Conservation (phyloP, 2,113 vertebrate species). For the Galemys pyrenaicus region DNA sequence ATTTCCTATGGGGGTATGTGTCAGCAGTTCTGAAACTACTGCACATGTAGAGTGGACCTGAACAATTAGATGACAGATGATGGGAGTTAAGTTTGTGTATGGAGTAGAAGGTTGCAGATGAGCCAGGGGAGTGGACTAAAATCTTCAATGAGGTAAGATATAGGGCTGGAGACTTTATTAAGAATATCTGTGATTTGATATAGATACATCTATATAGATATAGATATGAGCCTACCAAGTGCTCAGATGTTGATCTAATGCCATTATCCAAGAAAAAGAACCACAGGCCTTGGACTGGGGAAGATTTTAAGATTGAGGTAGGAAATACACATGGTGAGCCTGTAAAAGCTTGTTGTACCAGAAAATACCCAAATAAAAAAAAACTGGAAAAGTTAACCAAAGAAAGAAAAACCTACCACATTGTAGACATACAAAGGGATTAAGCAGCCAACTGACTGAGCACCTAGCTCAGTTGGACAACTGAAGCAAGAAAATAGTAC, state of each 20-base stretch:
- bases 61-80: neutral
- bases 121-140: neutral
- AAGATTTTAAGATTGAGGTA: neutral
- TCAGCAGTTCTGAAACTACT: neutral
- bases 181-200: neutral
- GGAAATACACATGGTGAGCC: neutral
- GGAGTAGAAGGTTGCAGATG: neutral
- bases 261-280: neutral
- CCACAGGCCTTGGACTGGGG: neutral
- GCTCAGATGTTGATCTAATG: neutral
- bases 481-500: neutral
- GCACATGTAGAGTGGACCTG: neutral
- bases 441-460: rapidly evolving
- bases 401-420: neutral
- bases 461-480: neutral
- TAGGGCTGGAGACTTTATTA: neutral
- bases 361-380: neutral
- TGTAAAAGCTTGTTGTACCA: neutral
- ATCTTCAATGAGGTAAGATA: neutral
- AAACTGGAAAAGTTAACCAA: neutral
- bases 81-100: neutral
- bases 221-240: neutral
- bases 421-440: no score
- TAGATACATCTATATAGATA: neutral
- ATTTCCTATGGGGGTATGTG: rapidly evolving